Conservation (phyloP, 2,888 invertebrate species). For the Calameuta pallipes region DNA sequence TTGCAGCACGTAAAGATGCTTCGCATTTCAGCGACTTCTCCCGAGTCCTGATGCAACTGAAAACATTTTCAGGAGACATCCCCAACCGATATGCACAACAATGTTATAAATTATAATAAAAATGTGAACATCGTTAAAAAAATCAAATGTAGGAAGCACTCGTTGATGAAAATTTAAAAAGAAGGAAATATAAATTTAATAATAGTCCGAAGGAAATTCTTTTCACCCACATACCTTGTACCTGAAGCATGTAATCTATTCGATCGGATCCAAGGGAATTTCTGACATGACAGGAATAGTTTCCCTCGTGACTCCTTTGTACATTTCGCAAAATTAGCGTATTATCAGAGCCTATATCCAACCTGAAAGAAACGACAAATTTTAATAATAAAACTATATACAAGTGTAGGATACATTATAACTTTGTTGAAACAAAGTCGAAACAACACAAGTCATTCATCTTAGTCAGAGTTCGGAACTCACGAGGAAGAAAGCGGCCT, state of each 20-base stretch:
- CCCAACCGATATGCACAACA: background rate
- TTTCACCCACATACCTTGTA: constrained; percentile 66
- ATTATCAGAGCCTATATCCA: constrained; percentile 68
- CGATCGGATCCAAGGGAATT: constrained; percentile 69
- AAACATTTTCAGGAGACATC: background rate
- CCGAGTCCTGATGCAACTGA: background rate
- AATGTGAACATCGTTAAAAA: background rate
- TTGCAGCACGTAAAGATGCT: background rate
- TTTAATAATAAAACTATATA: background rate
- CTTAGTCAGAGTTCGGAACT: background rate
- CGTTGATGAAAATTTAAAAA: background rate
- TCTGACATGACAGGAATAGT: constrained; percentile 70
- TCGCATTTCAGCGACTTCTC: background rate
- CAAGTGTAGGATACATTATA: background rate
- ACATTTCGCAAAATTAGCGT: constrained; percentile 68
- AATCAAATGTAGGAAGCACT: background rate
- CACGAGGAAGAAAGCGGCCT: background rate
- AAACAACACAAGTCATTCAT: background rate
- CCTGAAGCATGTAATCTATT: constrained; percentile 68
- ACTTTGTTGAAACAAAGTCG: background rate
- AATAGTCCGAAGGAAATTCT: background rate
- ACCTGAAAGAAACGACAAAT: constrained; percentile 37
- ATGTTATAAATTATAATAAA: background rate
- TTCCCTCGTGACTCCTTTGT: constrained; percentile 69
- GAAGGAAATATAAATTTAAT: background rate